Percentiles rank a stretch among this genome's conserved stretches.
phyloP scores from a whole-genome alignment of 1,140 invertebrate species.

The Gryllus bimaculatus region DNA sequence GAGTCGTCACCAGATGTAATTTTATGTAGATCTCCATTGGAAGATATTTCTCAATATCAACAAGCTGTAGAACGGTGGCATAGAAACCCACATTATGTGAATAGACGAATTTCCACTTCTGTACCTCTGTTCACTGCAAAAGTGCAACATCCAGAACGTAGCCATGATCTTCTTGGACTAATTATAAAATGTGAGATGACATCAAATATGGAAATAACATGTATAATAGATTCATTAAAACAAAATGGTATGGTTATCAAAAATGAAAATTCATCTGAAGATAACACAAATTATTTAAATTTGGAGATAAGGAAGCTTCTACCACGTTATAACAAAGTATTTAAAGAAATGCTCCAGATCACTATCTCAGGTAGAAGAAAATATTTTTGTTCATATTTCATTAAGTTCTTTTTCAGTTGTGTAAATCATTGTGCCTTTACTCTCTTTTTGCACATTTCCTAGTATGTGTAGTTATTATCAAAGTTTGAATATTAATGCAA shows the following conservation, averaged over 20 bases:
- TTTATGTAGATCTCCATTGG: neutral
- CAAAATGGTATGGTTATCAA: neutral
- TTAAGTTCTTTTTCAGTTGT: neutral
- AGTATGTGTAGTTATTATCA: neutral
- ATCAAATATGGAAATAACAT: neutral
- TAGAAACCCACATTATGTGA: conserved; percentile 11
- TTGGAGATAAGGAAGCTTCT: conserved; percentile 13
- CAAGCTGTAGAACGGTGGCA: conserved; percentile 9
- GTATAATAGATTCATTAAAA: neutral
- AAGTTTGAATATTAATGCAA: neutral
- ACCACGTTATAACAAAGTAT: conserved; percentile 11
- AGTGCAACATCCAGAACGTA: neutral
- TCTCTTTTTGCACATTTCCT: neutral
- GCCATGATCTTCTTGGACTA: neutral
- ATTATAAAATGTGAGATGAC: neutral
- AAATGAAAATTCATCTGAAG: neutral
- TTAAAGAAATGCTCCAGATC: neutral
- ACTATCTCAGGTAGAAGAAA: conserved; percentile 11
- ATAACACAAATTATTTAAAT: neutral
- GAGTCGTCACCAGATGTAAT: neutral
- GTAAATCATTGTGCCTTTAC: neutral
- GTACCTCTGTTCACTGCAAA: conserved; percentile 7
- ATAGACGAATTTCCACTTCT: conserved; percentile 10
- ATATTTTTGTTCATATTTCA: neutral
- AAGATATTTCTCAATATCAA: conserved; percentile 8